Percentiles rank a stretch among this genome's conserved stretches.
phyloP scores from a whole-genome alignment of 2,888 invertebrate species.

The Dynastes tityus region DNA sequence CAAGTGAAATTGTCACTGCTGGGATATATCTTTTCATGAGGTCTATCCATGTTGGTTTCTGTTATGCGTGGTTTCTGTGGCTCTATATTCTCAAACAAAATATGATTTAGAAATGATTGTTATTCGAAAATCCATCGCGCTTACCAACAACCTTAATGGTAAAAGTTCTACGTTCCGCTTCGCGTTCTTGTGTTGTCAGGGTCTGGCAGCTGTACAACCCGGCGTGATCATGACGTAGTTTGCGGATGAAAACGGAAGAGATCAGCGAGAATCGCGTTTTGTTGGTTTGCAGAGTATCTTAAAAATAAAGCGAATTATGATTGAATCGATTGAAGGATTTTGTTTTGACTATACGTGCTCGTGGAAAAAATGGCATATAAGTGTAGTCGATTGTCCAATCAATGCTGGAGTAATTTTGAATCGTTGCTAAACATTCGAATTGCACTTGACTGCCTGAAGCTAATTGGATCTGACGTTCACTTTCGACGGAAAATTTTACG shows the following conservation, averaged over 20 bases:
- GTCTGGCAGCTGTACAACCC: background rate
- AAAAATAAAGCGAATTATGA: no score
- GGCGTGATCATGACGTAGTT: background rate
- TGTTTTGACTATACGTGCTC: no score
- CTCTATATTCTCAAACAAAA: slow-evolving; percentile 64
- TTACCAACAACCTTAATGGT: no score
- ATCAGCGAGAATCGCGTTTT: no score
- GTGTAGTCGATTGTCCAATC: background rate
- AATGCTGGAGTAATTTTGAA: background rate
- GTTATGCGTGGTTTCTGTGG: slow-evolving; percentile 69
- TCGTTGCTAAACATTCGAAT: background rate
- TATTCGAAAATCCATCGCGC: no score
- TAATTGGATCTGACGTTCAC: background rate
- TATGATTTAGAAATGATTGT: no score
- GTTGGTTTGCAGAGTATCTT: no score
- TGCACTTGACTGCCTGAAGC: background rate
- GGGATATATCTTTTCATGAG: slow-evolving; percentile 65
- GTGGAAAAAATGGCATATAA: no score
- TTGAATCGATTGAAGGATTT: no score
- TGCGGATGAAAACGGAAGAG: slow-evolving; percentile 23
- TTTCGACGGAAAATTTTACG: background rate
- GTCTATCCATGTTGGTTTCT: slow-evolving; percentile 40
- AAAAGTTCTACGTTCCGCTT: no score
- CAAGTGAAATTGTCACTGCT: slow-evolving; percentile 58
- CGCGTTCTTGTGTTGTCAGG: no score